Conservation (phyloP, 2,888 invertebrate genomes). For the Leucoptera coffeella region DNA sequence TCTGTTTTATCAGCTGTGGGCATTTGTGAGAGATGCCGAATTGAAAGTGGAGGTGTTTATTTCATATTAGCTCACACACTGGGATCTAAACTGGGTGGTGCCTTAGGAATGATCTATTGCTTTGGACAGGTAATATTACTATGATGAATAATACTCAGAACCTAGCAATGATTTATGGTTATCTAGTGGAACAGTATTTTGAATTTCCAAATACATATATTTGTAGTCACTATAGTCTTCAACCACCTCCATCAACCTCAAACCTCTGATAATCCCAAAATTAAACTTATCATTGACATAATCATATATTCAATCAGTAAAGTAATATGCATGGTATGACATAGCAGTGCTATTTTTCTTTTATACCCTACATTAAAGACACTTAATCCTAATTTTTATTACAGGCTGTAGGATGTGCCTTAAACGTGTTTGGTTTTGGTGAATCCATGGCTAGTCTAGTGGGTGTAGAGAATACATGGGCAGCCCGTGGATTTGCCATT, state of each 20-base stretch:
- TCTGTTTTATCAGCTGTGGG: constrained; percentile 94
- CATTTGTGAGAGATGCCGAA: constrained; percentile 89
- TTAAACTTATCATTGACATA: too few species aligned
- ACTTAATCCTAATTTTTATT: constrained; percentile 14
- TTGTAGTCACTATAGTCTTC: too few species aligned
- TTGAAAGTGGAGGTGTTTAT: constrained; percentile 97
- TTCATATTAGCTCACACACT: constrained; percentile 91
- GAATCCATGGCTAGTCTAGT: constrained; percentile 90
- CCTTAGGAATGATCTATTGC: constrained; percentile 89
- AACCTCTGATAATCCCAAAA: too few species aligned
- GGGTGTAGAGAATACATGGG: constrained; percentile 67
- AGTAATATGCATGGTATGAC: too few species aligned
- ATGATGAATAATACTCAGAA: too few species aligned
- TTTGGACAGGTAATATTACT: constrained; percentile 86
- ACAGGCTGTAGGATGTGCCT: constrained; percentile 91
- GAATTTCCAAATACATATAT: too few species aligned
- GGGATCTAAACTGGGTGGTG: constrained; percentile 89
- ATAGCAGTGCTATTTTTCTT: too few species aligned
- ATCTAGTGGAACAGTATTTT: too few species aligned
- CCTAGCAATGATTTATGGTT: too few species aligned
- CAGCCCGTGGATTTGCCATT: constrained; percentile 81
- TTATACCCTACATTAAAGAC: too few species aligned
- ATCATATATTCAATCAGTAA: too few species aligned
- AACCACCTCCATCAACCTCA: too few species aligned
- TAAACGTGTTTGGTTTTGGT: constrained; percentile 95